These are phyloP conservation scores for Agelas oroides DNA, from an alignment of 37 sponge, comb jelly and placozoan genomes.

Conservation along the genomic window DNA sequence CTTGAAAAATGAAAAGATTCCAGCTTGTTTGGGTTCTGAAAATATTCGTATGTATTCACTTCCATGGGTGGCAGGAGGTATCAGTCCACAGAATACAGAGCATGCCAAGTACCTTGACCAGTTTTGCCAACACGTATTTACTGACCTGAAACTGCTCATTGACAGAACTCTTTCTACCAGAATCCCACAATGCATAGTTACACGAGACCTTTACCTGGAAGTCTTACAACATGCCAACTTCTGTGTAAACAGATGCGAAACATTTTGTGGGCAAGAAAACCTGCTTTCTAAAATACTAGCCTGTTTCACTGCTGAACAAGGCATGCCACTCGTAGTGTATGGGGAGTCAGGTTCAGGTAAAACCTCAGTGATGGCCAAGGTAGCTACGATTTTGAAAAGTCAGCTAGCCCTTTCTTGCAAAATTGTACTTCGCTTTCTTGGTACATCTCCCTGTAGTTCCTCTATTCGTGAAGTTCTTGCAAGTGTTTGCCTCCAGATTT, in stretches of 20 bases:
- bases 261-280: slow-evolving; percentile 58
- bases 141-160: slow-evolving; percentile 36
- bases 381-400: neutral
- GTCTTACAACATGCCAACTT: slow-evolving; percentile 69
- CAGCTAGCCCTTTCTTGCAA: slow-evolving; percentile 22
- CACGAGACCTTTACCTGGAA: slow-evolving; percentile 23
- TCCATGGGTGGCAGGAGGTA: slow-evolving; percentile 62
- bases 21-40: neutral
- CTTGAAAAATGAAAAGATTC: slow-evolving; percentile 59
- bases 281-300: slow-evolving; percentile 18
- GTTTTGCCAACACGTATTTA: slow-evolving; percentile 49
- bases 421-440: slow-evolving; percentile 70
- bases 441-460: slow-evolving; percentile 67
- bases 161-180: slow-evolving; percentile 25
- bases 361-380: slow-evolving; percentile 77
- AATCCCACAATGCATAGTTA: neutral
- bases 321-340: slow-evolving; percentile 63
- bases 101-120: slow-evolving; percentile 46
- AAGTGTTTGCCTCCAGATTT: slow-evolving; percentile 69
- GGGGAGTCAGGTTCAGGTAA: slow-evolving; percentile 83
- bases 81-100: slow-evolving; percentile 41
- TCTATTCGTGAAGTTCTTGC: slow-evolving; percentile 49
- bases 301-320: neutral
- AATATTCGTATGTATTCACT: slow-evolving; percentile 46
- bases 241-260: slow-evolving; percentile 52